Percentiles rank a stretch among this genome's conserved stretches.
phyloP scores from a whole-genome alignment of 2,797 vertebrate species.

The Harpagifer antarcticus region DNA sequence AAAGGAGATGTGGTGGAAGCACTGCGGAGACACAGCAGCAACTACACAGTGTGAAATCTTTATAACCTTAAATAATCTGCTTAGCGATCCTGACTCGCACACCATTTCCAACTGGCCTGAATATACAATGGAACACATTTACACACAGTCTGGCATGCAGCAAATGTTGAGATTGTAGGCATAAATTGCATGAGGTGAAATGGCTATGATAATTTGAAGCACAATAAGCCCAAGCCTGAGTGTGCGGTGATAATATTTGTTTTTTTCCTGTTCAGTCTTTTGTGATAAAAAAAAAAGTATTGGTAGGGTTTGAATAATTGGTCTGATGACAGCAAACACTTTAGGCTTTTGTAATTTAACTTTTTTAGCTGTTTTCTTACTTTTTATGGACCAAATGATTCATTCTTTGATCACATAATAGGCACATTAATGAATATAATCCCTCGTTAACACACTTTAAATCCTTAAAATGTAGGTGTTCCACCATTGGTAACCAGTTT shows the following conservation, averaged over 20 bases:
- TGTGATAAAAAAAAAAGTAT: background rate
- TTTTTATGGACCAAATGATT: background rate
- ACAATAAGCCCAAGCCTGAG: constrained; percentile 17
- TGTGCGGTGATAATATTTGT: constrained; percentile 7
- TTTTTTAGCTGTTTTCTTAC: background rate
- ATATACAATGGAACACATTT: constrained; percentile 21
- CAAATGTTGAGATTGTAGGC: constrained; percentile 8
- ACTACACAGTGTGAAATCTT: constrained; percentile 79
- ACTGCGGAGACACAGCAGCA: constrained; percentile 43
- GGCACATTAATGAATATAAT: background rate
- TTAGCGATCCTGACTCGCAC: constrained; percentile 70
- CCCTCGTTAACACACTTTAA: background rate
- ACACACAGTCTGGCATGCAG: background rate
- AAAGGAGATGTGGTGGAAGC: constrained; percentile 53
- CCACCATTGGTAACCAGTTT: too few species aligned
- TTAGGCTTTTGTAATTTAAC: background rate
- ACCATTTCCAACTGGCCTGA: constrained; percentile 16
- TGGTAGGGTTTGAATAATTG: background rate
- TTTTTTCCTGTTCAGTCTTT: too few species aligned
- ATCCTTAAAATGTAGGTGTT: background rate
- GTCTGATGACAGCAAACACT: background rate
- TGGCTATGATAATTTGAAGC: constrained; percentile 13
- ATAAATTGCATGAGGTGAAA: constrained; percentile 9
- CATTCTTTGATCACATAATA: background rate
- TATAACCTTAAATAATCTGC: constrained; percentile 84